Evolutionary conservation across 2,888 invertebrate genomes (phyloP), one percentile per base, ranked within the genome.

Genomic region (Heteromurus nitidus): DNA sequence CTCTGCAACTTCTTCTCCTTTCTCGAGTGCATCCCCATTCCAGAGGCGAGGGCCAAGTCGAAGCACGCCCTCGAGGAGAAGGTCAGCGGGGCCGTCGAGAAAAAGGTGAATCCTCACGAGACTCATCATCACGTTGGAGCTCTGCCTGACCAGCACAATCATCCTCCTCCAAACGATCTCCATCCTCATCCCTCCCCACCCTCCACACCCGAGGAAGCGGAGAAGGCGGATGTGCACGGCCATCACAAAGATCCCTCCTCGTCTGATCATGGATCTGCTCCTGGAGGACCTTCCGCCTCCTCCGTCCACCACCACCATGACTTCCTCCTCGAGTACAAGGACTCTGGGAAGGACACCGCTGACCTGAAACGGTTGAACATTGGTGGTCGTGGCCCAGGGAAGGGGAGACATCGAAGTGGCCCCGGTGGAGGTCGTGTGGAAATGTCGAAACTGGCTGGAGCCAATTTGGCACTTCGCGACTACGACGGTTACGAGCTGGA

Each of bases 381-480:
- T 44, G 68, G 67, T 0, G 75, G 75, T 13, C 3, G 75, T 3
- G 68, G 75, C 13, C 67, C 65, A 9, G 67, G 65, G 11, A 65
- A 76, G 22, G 68, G 58, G 11, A 22, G 68, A 13, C 75, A 76
- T 30, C 67, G 31, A 30, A 67, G 58, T 44, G 67, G 75, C 20
- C 58, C 67, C 5, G 67, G 58, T 1, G 26, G 36, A 24, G 26
- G 2, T 9, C 24, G 75, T 5, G 30, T 76, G 11, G 68, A 68
- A 16, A n/a, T n/a, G n/a, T n/a, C 36, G 36, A 36, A 13, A 9
- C 13, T 13, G 5, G 36, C n/a, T 3, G n/a, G n/a, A 16, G 47
- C 11, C 11, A 47, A 47, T 16, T 13, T 47, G n/a, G 3, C 3
- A 47, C 7, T 18, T 13, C 1, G 24, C 24, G 26, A 11, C 1